Evolutionary conservation across 1,140 invertebrate species (phyloP), one percentile per base, ranked within the genome.

Genomic region (Drosophila bocqueti): DNA sequence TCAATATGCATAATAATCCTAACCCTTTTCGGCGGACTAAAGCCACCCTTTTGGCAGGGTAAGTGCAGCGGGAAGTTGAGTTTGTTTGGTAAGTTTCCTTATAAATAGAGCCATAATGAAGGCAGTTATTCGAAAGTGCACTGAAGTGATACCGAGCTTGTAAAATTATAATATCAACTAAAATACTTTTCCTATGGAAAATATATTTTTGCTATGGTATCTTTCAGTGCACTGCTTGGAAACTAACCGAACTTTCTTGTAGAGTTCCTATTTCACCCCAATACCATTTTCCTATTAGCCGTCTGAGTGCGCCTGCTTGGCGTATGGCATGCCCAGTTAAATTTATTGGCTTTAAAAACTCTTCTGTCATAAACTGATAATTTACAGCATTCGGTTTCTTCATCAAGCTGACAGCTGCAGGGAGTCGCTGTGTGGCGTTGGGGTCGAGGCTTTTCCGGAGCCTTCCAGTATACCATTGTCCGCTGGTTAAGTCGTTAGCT

Each of bases 331-430:
- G 76, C 58, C 57, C 65, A 62, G 50, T 34, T 54, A 71, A 84
- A 89, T 89, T 89, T 90, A 89, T 89, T 84, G 84, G 69, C 81
- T 72, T 90, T 89, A 78, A 72, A 89, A 89, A 89, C 68, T 89
- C 89, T 90, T 81, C 78, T 81, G 85, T 79, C 84, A 84, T 89
- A 81, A 89, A 89, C 75, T 84, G 54, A 84, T 89, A 89, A 89
- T 89, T 89, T 89, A 89, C 84, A 90, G 85, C 81, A 89, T 89
- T 89, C 84, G 81, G 68, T 90, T 83, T 65, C 54, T 52, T 69
- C 80, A 79, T 89, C 85, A 79, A 60, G 59, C 69, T 68, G 84
- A 79, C 84, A 84, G 81, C 81, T 72, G 55, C 81, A n/a, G 40
- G 38, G 38, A 40, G 38, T 40, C 15, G 15, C 18, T 68, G 65